Evolutionary conservation across 2,888 invertebrate species (phyloP).

Genomic region (Drosophila pegasa): DNA sequence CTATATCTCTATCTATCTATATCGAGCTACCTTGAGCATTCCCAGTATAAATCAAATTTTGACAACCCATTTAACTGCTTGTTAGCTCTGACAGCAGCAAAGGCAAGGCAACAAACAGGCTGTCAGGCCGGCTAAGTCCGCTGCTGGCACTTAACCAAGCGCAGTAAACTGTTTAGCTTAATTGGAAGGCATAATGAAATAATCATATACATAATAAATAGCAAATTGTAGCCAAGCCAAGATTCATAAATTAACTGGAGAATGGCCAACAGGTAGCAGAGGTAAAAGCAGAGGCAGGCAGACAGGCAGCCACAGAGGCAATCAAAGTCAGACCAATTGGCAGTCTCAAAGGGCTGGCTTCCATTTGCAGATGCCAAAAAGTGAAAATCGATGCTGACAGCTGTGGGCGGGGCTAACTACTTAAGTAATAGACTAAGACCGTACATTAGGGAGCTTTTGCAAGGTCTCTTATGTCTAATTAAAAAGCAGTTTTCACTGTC

Average conservation of each 20-base stretch:
- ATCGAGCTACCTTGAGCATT: background rate
- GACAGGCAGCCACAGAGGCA: slow-evolving; percentile 22
- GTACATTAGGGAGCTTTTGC: slow-evolving; percentile 15
- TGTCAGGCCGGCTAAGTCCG: background rate
- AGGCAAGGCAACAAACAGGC: background rate
- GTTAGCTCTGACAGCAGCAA: background rate
- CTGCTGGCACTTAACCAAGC: slow-evolving; percentile 1
- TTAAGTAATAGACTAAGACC: slow-evolving; percentile 29
- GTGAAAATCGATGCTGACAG: slow-evolving; percentile 33
- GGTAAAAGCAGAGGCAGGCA: slow-evolving; percentile 1
- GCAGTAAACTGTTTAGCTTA: slow-evolving; percentile 24
- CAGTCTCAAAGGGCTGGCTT: slow-evolving; percentile 19
- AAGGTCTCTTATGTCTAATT: slow-evolving; percentile 55
- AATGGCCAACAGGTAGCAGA: background rate
- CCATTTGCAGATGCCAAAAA: slow-evolving; percentile 4
- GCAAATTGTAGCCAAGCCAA: slow-evolving; percentile 21
- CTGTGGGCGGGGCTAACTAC: background rate
- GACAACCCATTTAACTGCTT: too few relatives aligned
- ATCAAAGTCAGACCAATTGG: slow-evolving; percentile 46
- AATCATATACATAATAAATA: slow-evolving; percentile 39
- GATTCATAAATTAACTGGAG: slow-evolving; percentile 30
- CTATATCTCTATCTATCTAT: background rate
- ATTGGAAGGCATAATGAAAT: slow-evolving; percentile 49
- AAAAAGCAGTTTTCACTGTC: slow-evolving; percentile 26
- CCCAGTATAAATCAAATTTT: background rate